Evolutionary conservation across 2,888 invertebrate species (phyloP).

Genomic region (Cheilosia variabilis): DNA sequence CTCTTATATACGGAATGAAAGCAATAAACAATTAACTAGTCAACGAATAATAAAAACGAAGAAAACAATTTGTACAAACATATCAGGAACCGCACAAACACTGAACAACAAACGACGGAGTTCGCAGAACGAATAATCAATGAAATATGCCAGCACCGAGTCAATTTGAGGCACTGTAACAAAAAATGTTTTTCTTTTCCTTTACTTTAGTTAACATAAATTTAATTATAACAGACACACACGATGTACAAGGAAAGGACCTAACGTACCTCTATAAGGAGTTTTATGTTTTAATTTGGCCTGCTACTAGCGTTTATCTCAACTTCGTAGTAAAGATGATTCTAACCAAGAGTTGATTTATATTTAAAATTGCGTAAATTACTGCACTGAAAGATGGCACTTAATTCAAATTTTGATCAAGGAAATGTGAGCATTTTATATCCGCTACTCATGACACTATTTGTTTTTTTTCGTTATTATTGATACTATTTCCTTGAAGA

Average conservation of each 20-base stretch:
- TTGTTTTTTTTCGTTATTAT: too few relatives aligned
- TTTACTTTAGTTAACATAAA: slow-evolving; percentile 45
- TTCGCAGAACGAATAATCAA: slow-evolving; percentile 48
- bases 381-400: too few relatives aligned
- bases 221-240: slow-evolving; percentile 22
- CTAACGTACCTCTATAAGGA: background rate
- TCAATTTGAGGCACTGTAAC: slow-evolving; percentile 60
- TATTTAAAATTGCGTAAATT: too few relatives aligned
- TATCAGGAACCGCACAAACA: slow-evolving; percentile 38
- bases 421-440: too few relatives aligned
- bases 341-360: too few relatives aligned
- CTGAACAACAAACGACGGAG: slow-evolving; percentile 40
- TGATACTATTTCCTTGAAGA: too few relatives aligned
- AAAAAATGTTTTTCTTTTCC: slow-evolving; percentile 55
- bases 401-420: too few relatives aligned
- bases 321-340: background rate
- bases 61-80: slow-evolving; percentile 47
- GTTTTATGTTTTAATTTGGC: background rate
- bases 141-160: slow-evolving; percentile 77
- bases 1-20: slow-evolving; percentile 6
- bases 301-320: background rate
- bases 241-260: background rate
- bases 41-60: slow-evolving; percentile 40
- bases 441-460: too few relatives aligned
- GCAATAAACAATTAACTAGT: slow-evolving; percentile 32